Conservation (phyloP, 2,113 vertebrate species). For the Polypterus bichir region DNA sequence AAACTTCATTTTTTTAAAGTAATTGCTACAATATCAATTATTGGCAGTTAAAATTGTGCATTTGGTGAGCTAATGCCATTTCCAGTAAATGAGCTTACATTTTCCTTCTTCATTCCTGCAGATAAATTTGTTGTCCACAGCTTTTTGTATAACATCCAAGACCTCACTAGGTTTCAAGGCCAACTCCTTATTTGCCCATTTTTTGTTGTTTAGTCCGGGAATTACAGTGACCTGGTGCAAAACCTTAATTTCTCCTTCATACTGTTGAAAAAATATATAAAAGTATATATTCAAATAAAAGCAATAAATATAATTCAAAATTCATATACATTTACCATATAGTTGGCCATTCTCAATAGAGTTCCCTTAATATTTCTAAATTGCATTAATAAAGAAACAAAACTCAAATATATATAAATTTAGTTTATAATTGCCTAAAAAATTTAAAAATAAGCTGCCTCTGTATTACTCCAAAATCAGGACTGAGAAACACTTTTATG, state of each 20-base stretch:
- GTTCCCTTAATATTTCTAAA: too few relatives aligned
- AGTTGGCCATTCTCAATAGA: background rate
- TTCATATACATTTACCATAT: background rate
- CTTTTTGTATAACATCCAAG: constrained; percentile 67
- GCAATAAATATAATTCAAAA: background rate
- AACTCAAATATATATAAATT: too few relatives aligned
- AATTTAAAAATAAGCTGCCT: too few relatives aligned
- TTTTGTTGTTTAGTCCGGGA: constrained; percentile 47
- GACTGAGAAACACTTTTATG: too few relatives aligned
- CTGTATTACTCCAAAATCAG: too few relatives aligned
- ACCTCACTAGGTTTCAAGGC: constrained; percentile 63
- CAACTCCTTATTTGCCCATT: constrained; percentile 64
- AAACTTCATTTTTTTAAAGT: too few relatives aligned
- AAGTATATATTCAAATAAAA: constrained; percentile 1
- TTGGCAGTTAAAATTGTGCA: background rate
- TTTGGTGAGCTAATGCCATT: too few relatives aligned
- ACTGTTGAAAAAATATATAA: constrained; percentile 48
- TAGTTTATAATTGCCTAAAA: too few relatives aligned
- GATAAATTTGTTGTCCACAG: constrained; percentile 63
- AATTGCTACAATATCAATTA: background rate
- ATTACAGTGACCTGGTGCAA: constrained; percentile 54
- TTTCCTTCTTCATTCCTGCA: constrained; percentile 87
- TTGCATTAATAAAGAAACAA: too few relatives aligned
- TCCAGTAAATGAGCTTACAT: constrained; percentile 53
- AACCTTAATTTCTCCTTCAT: constrained; percentile 74